phyloP scores from a whole-genome alignment of 2,888 invertebrate species.

The Ommatoiulus sabulosus region DNA sequence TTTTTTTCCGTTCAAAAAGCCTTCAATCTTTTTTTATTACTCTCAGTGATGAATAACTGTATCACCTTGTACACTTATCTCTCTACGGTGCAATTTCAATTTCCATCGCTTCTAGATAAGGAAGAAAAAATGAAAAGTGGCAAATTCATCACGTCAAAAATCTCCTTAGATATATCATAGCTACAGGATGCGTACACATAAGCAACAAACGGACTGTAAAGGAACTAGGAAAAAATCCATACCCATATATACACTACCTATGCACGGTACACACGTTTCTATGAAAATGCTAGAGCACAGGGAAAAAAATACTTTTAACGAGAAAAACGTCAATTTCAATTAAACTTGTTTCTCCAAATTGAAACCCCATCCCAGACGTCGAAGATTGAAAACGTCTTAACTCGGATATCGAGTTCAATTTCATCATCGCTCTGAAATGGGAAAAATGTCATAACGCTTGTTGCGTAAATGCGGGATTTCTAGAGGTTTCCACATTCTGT shows the following conservation, averaged over 20 bases:
- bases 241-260: not conserved
- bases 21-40: slow-evolving; percentile 4
- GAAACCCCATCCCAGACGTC: no score
- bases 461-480: no score
- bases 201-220: not conserved
- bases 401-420: not conserved
- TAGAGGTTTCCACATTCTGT: no score
- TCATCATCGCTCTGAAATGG: not conserved
- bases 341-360: not conserved
- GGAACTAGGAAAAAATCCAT: not conserved
- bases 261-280: not conserved
- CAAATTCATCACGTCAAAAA: slow-evolving; percentile 34
- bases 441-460: no score
- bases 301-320: not conserved
- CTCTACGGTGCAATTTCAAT: slow-evolving; percentile 28
- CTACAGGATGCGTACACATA: not conserved
- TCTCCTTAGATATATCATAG: slow-evolving; percentile 28
- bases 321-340: slow-evolving; percentile 25
- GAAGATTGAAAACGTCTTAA: not conserved
- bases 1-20: not conserved
- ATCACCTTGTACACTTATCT: slow-evolving; percentile 34
- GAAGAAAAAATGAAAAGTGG: slow-evolving; percentile 21
- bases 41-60: slow-evolving; percentile 34
- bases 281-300: not conserved
- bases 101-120: slow-evolving; percentile 28